Evolutionary conservation across 1,140 invertebrate genomes (phyloP), one percentile per base, ranked within the genome.

Genomic region (Heliconius melpomene): DNA sequence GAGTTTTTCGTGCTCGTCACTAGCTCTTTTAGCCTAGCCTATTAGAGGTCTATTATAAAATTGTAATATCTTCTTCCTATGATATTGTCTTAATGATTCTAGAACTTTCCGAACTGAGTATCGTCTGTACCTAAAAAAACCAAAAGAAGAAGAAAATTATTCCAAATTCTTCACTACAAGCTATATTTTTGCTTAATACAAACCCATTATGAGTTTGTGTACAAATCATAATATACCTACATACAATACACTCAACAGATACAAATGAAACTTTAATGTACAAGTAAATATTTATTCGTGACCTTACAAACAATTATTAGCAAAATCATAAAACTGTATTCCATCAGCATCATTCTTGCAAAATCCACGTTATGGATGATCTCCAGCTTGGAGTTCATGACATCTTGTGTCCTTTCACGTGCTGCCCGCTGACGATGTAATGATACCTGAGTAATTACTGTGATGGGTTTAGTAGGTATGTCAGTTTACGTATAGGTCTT

Each of bases 301-400:
- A 66, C 26, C 60, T 66, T 66, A 66, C 60, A 66, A 66, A 23
- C 60, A 29, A 66, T 66, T 26, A 66, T 66, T 66, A 66, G 13
- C 26, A 66, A 66, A 66, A 66, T 66, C 60, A 29, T 66, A 66
- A 66, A 66, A 66, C 60, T 66, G 13, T 29, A 26, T 26, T 66
- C 60, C 60, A 66, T 66, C 60, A 66, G 60, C 50, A 52, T 52
- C 50, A 52, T 13, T 66, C 11, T 66, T 66, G 26, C 60, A 66
- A 66, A 66, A 66, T 66, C 26, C 23, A 66, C 60, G 60, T 29
- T 66, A 66, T 66, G 29, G 60, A 66, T 66, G 60, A 66, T 66
- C 60, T 29, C 60, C 26, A 66, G 60, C 60, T 11, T 60, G 2
- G 60, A 66, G 60, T 66, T 66, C 60, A 66, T n/a, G 60, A 66